Conservation (phyloP, 2,888 invertebrate species). For the Acrobasis consociella region DNA sequence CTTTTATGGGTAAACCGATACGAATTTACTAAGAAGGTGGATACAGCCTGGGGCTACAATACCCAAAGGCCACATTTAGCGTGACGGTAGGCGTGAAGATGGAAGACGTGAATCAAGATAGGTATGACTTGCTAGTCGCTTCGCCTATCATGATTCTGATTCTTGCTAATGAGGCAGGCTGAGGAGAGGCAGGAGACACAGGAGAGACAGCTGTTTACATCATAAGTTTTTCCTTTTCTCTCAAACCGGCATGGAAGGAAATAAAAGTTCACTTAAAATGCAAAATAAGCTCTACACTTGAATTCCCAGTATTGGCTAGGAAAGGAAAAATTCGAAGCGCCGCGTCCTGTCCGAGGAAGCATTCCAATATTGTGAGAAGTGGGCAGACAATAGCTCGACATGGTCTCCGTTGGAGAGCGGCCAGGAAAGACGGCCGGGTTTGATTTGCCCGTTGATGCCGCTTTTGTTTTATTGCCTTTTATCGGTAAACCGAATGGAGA, state of each 20-base stretch:
- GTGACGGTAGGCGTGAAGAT: neutral
- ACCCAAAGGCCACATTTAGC: no score
- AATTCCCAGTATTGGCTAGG: neutral
- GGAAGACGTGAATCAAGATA: neutral
- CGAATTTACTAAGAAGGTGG: no score
- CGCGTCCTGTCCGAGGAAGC: neutral
- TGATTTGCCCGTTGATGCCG: conserved; percentile 14
- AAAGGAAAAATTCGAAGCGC: conserved; percentile 9
- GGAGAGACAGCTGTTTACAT: no score
- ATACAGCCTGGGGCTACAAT: neutral
- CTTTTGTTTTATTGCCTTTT: conserved; percentile 19
- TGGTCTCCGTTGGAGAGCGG: conserved; percentile 9
- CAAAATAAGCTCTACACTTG: neutral
- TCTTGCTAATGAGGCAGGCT: no score
- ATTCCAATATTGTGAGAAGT: conserved; percentile 20
- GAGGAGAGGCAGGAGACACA: no score
- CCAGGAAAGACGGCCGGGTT: conserved; percentile 14
- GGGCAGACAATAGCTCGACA: conserved; percentile 12
- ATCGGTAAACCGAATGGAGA: conserved; percentile 5
- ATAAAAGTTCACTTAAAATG: neutral
- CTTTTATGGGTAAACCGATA: no score
- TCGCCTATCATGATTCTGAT: no score
- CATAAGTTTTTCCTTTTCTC: no score
- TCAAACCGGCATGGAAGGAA: no score
- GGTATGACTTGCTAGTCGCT: no score